Conservation (phyloP, 1,140 invertebrate species). For the Caenorhabditis inopinata region DNA sequence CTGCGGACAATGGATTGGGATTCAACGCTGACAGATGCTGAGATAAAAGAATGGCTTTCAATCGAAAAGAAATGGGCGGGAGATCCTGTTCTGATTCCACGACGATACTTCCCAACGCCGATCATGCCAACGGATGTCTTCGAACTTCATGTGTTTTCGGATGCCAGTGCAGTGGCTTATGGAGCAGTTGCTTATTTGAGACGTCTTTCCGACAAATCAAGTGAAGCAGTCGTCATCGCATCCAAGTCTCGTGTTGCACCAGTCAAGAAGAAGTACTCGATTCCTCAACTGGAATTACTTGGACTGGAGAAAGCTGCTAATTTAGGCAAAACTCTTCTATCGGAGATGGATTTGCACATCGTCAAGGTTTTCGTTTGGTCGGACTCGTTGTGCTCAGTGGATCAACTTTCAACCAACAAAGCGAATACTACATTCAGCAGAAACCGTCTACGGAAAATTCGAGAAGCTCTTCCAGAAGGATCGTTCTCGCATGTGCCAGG, state of each 20-base stretch:
- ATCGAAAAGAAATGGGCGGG: too few relatives aligned
- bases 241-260: constrained; percentile 44
- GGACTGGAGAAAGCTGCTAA: background rate
- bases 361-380: constrained; percentile 21
- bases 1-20: too few relatives aligned
- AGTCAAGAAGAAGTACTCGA: background rate
- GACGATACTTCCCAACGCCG: background rate
- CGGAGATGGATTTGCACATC: constrained; percentile 1
- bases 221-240: background rate
- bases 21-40: too few relatives aligned
- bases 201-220: background rate
- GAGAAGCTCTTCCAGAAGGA: too few relatives aligned
- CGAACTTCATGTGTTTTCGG: constrained; percentile 47
- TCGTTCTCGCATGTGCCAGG: too few relatives aligned
- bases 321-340: background rate
- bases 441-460: too few relatives aligned
- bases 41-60: too few relatives aligned
- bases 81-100: background rate
- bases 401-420: constrained; percentile 27
- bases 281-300: constrained; percentile 50
- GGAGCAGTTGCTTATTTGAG: too few relatives aligned
- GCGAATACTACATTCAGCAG: background rate
- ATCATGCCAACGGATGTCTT: background rate
- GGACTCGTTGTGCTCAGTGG: constrained; percentile 42
- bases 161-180: constrained; percentile 38